Evolutionary conservation across 2,888 invertebrate genomes (phyloP), one percentile per base, ranked within the genome.

Genomic region (Flabesymbios commensalis): DNA sequence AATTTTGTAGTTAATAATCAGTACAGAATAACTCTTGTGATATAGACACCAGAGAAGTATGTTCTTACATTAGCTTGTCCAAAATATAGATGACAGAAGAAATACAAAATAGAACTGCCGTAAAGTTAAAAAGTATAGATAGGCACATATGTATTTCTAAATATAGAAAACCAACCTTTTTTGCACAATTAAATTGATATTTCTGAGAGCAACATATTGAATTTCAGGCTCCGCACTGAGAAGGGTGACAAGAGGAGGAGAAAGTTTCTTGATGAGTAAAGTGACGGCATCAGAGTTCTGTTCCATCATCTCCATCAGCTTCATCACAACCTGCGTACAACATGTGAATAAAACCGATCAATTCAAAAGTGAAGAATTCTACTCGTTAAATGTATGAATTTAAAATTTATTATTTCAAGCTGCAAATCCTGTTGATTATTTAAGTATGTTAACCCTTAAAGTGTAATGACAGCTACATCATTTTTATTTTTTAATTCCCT

Each of bases 161-260:
- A 22, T 22, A 22, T 45, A 2, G 10, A 17, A 45, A 5, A 4
- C 52, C 33, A 29, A 82, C 82, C 84, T 87, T 83, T 99, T 99
- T 84, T 99, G 99, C 19, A 99, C 99, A 67, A 99, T 99, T 49
- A 99, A 87, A 85, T 99, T 99, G 78, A 99, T 99, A 83, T 99
- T 99, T 71, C 99, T 85, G 61, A 99, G 85, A 0, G 99, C 99
- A 3, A 99, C 99, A 81, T 99, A 99, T 83, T 99, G 99, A 54
- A 99, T 98, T 84, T 99, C 99, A 0, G 99, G 96, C 83, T 99
- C 99, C 0, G 97, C 95, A 47, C 96, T 96, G 10, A 99, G 87
- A 57, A 99, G 86, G 0, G 99, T 99, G 7, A 99, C 99, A 41
- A 99, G 87, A 7, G 99, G 99, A n/a, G 99, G 99, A 3, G 99